phyloP scores from a whole-genome alignment of 2,888 invertebrate species.

The Eupeodes latifasciatus region DNA sequence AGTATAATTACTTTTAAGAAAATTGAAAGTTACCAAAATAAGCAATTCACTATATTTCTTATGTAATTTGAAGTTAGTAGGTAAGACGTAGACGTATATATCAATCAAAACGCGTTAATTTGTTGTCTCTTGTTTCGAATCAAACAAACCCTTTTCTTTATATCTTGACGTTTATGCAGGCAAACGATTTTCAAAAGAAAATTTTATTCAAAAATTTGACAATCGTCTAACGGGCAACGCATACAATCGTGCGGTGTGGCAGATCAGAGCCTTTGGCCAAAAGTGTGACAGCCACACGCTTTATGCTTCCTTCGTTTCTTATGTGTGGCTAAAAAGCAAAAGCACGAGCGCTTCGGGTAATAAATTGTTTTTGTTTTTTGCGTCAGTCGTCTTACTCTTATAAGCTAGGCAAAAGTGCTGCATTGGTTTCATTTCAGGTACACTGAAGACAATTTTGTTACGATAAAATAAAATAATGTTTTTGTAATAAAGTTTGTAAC shows the following conservation, averaged over 20 bases:
- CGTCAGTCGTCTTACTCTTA: too few species aligned
- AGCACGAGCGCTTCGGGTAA: too few species aligned
- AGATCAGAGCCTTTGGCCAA: slow-evolving; percentile 31
- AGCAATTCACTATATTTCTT: slow-evolving; percentile 26
- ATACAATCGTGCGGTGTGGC: slow-evolving; percentile 26
- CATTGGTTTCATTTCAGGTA: too few species aligned
- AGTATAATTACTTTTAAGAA: slow-evolving; percentile 33
- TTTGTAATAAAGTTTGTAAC: too few species aligned
- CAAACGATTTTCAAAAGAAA: neutral
- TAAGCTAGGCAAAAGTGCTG: too few species aligned
- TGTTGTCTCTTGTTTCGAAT: neutral
- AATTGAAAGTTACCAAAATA: slow-evolving; percentile 41
- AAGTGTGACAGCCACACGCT: slow-evolving; percentile 51
- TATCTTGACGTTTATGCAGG: neutral
- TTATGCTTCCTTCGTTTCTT: slow-evolving; percentile 7
- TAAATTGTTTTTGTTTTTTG: too few species aligned
- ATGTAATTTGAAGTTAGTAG: slow-evolving; percentile 19
- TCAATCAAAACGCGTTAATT: slow-evolving; percentile 32
- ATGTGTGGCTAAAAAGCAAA: too few species aligned
- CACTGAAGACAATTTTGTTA: too few species aligned
- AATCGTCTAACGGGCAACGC: slow-evolving; percentile 32
- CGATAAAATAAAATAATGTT: too few species aligned
- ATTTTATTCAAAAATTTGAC: slow-evolving; percentile 31
- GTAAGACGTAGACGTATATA: neutral
- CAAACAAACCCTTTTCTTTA: slow-evolving; percentile 31